A percentile compares a stretch with the other conserved stretches of the same genome.
Conservation (phyloP, 2,888 invertebrate genomes). For the Dolomedes plantarius region DNA sequence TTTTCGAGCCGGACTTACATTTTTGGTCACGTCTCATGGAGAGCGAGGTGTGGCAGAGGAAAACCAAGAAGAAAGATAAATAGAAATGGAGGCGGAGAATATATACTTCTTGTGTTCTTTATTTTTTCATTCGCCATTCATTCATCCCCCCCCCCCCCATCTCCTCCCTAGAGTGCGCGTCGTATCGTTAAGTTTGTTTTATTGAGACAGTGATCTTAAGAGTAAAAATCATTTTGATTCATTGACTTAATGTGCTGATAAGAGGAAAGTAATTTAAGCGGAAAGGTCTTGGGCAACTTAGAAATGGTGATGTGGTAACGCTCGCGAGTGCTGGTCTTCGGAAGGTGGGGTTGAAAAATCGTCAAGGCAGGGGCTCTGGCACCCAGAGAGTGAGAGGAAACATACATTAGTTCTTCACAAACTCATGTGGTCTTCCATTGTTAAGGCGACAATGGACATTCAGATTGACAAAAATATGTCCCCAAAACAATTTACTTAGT, state of each 20-base stretch:
- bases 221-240: not conserved
- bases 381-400: not conserved
- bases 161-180: not conserved
- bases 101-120: too few species aligned
- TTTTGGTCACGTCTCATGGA: slow-evolving; percentile 10
- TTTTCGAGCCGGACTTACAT: slow-evolving; percentile 17
- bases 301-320: not conserved
- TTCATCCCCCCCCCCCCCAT: too few species aligned
- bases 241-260: slow-evolving; percentile 13
- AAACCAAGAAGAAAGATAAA: slow-evolving; percentile 4
- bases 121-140: not conserved
- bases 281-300: not conserved
- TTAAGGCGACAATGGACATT: too few species aligned
- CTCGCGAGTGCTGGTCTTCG: not conserved
- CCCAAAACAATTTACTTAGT: too few species aligned
- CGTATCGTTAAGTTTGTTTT: not conserved
- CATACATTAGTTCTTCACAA: too few species aligned
- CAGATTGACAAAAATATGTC: too few species aligned
- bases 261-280: slow-evolving; percentile 1
- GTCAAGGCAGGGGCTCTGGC: not conserved
- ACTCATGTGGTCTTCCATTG: too few species aligned
- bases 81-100: slow-evolving; percentile 5
- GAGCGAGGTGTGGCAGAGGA: not conserved
- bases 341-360: not conserved
- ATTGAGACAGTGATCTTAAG: not conserved